Evolutionary conservation across 2,888 invertebrate genomes (phyloP), one percentile per base, ranked within the genome.

Genomic region (Drosophila rubida): DNA sequence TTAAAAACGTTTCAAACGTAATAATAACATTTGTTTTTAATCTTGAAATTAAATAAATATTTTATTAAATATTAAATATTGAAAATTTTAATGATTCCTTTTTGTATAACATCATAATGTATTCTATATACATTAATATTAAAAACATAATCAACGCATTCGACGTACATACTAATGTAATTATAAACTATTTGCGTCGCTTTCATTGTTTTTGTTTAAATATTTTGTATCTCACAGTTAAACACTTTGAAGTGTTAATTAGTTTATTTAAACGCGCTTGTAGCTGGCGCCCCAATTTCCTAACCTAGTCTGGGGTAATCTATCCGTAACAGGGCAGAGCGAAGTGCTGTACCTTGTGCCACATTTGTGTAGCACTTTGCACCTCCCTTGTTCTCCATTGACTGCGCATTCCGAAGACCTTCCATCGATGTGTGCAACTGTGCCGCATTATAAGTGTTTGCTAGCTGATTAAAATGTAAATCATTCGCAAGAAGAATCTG

Each of bases 381-480:
- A 59, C 48, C 30, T 50, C 9, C 30, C 11, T 16, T 8, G 25
- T 16, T 49, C 37, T 25, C 49, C 35, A 23, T n/a, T 51, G 27
- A 49, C 32, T 49, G 14, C 54, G 46, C 35, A 55, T 16, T 78
- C 46, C 13, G 37, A 39, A 46, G 44, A 65, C 48, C 48, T 63
- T 60, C 9, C 27, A 4, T 37, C 16, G 27, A 53, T 53, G 41
- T 69, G 67, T 49, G 61, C 49, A 69, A 67, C 62, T 35, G 45
- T 2, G 46, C 42, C 35, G 66, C 71, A 71, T 73, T 64, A 79
- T 64, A 76, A 59, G 11, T 41, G 14, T 14, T 54, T 54, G 44
- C 22, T 4, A 71, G 62, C 63, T 46, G 46, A 71, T 83, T 58
- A 60, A 85, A 68, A 82, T 85, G 82, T 85, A 70, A 87, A 79